Percentiles rank a stretch among this genome's conserved stretches.
These are phyloP conservation scores for Pyrrhia umbra DNA, from an alignment of 2,888 invertebrate genomes.

Conservation along the genomic window DNA sequence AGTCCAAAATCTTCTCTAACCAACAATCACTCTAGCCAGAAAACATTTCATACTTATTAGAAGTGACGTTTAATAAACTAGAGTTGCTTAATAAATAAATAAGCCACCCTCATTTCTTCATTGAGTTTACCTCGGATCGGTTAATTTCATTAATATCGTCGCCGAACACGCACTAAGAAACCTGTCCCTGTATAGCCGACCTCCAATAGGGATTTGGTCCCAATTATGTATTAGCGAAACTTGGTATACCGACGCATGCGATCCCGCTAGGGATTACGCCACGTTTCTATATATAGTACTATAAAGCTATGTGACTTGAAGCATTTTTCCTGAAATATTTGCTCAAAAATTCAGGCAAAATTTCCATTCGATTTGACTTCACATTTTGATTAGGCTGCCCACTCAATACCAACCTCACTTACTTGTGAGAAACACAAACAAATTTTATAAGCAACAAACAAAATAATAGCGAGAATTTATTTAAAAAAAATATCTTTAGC, in stretches of 20 bases:
- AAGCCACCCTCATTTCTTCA: constrained; percentile 69
- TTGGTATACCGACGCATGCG: constrained; percentile 81
- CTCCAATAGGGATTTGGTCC: constrained; percentile 87
- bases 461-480: too few relatives aligned
- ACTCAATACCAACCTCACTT: too few relatives aligned
- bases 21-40: constrained; percentile 11
- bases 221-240: constrained; percentile 87
- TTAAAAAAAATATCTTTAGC: too few relatives aligned
- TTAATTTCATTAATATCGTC: constrained; percentile 88
- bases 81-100: constrained; percentile 66
- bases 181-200: constrained; percentile 79
- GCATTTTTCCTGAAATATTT: too few relatives aligned
- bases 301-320: too few relatives aligned
- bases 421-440: too few relatives aligned
- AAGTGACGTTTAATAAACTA: constrained; percentile 66
- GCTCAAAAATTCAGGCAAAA: too few relatives aligned
- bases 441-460: too few relatives aligned
- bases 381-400: too few relatives aligned
- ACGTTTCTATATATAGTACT: constrained; percentile 60
- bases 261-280: constrained; percentile 76
- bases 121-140: constrained; percentile 78
- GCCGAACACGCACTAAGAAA: constrained; percentile 84
- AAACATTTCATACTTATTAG: constrained; percentile 60
- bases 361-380: too few relatives aligned
- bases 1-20: too few relatives aligned